Base-by-base conservation (phyloP, 2,113 vertebrate species). In the Lanius collurio region DNA sequence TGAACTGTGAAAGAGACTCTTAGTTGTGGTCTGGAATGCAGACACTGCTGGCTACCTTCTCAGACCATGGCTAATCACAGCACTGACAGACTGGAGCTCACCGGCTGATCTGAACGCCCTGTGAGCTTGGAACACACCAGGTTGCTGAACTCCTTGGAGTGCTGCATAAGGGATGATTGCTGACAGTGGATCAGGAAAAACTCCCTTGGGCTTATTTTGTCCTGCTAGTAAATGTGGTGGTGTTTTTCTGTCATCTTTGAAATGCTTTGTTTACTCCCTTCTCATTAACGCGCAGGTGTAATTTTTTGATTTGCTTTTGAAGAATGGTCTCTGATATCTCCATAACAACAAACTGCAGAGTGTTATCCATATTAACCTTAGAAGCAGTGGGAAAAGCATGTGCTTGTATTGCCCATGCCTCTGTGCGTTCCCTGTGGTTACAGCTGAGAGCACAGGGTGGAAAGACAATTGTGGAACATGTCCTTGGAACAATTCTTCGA, bases 11-110 rank as follows among this genome's bases (percentile, higher is more conserved):
- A 95, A 84, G 62, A 76, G 46, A 73, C 73, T 95, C 88, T 94
- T 92, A 96, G 93, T 62, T 96, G 93, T 97, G 96, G 94, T 95
- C 91, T 96, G 95, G 93, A 96, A 95, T 95, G 94, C 93, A 95
- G 96, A 92, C 79, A 15, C 39, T 86, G 90, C 88, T 97, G 94
- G 68, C 83, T 95, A 95, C 96, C 93, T 93, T 79, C 81, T 96
- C 96, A 93, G 90, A 79, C 93, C 93, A 84, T 84, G 95, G 91
- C 94, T 97, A 94, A 97, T 97, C 91, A 93, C 80, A 71, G 15
- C 87, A 84, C 67, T 97, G 97, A 96, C 96, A 97, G 97, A 94
- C 92, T 26, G 84, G 68, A 83, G 90, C 60, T 96, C 93, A 80
- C 82, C 6, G 21, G n/a, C 92, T 84, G 95, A 88, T 71, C 59